Evolutionary conservation across 2,113 vertebrate species (phyloP), one percentile per base, ranked within the genome.

Genomic region (Tapirus terrestris): DNA sequence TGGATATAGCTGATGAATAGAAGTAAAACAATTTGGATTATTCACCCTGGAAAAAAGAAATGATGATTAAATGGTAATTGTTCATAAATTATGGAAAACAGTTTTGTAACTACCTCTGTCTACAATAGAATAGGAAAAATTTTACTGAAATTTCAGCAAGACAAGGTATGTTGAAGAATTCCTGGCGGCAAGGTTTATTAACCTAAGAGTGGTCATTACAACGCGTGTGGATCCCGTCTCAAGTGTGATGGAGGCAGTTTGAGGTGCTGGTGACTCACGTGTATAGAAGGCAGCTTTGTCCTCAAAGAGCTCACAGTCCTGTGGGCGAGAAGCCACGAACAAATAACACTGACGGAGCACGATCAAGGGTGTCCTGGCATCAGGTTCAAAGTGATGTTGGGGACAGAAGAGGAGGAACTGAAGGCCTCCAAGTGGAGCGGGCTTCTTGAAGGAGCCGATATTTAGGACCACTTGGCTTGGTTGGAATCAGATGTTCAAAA

Each of bases 281-380:
- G 14, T 8, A 12, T 7, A 3, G 5, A 27, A 10, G 11, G 21
- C 9, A 31, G 11, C 13, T 13, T 11, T 16, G 85, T 29, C n/a
- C 68, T 53, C 51, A 53, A 53, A 53, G 51, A 10, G 39, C 1
- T 6, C 60, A 13, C 8, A 0, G 2, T 8, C 31, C 36, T 8
- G 18, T 0, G 17, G 45, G 60, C 0, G 33, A 48, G 70, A 8
- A 63, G 11, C 18, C 23, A 2, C 12, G 36, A 7, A 13, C 13
- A 25, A 36, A 18, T 4, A 3, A 21, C 21, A 9, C 17, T 18
- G 12, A 5, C 1, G 6, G 75, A 10, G 5, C 25, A 0, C 0
- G 43, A 10, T 6, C n/a, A 10, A 17, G 1, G 0, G 6, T n/a
- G 25, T 3, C 7, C 53, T 14, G 20, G 33, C 3, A 1, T 23